Base-by-base conservation (phyloP, 2,888 invertebrate species). In the Habrosyne pyritoides region DNA sequence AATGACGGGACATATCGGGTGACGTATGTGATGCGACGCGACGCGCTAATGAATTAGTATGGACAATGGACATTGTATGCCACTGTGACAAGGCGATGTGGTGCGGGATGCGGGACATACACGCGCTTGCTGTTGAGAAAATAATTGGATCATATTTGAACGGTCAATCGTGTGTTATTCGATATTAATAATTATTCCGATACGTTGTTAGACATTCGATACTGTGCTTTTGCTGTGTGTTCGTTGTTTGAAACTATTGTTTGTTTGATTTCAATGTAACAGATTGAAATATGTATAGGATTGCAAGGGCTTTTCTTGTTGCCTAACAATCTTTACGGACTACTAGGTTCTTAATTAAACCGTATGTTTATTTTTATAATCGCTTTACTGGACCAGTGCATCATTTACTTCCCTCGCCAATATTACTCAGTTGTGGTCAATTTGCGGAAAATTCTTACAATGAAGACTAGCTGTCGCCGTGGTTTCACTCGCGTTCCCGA, bases 1-100 rank as follows among this genome's bases (percentile, higher is more conserved):
- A 77, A 77, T 81, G 80, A 79, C 79, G 77, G 65, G 62, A 59
- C 70, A 63, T 67, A 69, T 72, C 72, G 69, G 64, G 71, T 75
- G 77, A 70, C 72, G 71, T 69, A 56, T 58, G 66, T 74, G 76
- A 81, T 75, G 69, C 65, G 59, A 63, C 56, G 62, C 55, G 60
- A 46, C 30, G 42, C 24, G 49, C 60, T 81, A 80, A 83, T 82
- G 73, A 81, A 82, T 82, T 79, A 75, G 60, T 69, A 64, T 61
- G 66, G 62, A 62, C 59, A 61, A 60, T 56, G 61, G 28, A 42
- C 42, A 46, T 47, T 53, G 47, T 24, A 52, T 28, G 33, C 14
- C 24, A 24, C 18, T 30, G 28, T 47, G 47, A 51, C 24, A 52
- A 33, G 28, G 30, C 26, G 36, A 47, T 33, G 47, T n/a, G 1